These are phyloP conservation scores for Synergus laeviventris DNA, from an alignment of 2,888 invertebrate species.

Conservation along the genomic window DNA sequence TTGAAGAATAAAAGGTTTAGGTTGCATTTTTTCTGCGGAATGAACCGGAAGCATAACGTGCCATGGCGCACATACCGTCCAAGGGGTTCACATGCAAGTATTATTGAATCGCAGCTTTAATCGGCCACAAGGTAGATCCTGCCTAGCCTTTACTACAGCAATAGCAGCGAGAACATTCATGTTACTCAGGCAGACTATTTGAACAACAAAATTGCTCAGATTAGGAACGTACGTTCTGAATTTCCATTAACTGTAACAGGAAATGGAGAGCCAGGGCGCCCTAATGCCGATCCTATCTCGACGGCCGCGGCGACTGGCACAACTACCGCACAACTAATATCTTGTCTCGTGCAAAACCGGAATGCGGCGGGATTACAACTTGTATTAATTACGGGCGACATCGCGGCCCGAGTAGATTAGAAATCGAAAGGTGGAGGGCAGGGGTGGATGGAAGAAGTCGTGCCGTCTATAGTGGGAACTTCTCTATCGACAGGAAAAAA, in stretches of 20 bases:
- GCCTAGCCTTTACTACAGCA: background rate
- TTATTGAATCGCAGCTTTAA: constrained; percentile 55
- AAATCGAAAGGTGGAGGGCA: constrained; percentile 69
- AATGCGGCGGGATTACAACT: constrained; percentile 73
- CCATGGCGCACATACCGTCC: constrained; percentile 53
- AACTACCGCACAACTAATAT: constrained; percentile 71
- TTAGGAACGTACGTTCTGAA: constrained; percentile 71
- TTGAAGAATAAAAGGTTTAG: background rate
- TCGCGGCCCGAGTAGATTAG: constrained; percentile 72
- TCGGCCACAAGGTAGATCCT: constrained; percentile 45
- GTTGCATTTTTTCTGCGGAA: background rate
- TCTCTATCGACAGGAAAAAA: constrained; percentile 10
- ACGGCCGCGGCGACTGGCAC: constrained; percentile 60
- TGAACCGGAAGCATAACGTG: background rate
- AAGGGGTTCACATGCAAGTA: constrained; percentile 60
- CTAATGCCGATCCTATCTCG: constrained; percentile 73
- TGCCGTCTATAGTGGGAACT: constrained; percentile 34
- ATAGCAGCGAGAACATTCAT: constrained; percentile 19
- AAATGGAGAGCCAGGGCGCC: constrained; percentile 65
- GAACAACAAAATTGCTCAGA: constrained; percentile 68
- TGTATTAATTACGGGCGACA: constrained; percentile 76
- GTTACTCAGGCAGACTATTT: constrained; percentile 58
- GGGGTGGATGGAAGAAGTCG: constrained; percentile 52
- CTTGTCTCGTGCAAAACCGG: constrained; percentile 74
- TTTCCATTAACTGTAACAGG: constrained; percentile 73